Conservation (phyloP, 2,113 vertebrate species). For the Dipodomys stephensi region DNA sequence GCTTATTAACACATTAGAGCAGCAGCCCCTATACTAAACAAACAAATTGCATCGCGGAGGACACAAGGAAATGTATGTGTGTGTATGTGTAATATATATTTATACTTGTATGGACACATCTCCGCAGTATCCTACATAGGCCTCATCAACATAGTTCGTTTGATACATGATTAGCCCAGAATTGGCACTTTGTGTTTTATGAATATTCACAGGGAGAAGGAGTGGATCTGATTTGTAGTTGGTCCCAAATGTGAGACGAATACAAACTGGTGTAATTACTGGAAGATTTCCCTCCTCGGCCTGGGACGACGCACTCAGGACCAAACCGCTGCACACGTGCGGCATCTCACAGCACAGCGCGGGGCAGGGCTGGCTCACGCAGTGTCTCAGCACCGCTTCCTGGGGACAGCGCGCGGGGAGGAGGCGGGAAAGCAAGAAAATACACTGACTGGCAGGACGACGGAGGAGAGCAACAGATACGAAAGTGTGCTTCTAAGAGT, state of each 20-base stretch:
- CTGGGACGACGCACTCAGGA: conserved; percentile 67
- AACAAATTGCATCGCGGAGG: conserved; percentile 82
- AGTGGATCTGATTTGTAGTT: conserved; percentile 82
- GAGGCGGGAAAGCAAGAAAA: conserved; percentile 76
- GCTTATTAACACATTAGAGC: conserved; percentile 83
- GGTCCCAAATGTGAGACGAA: conserved; percentile 84
- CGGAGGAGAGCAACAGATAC: conserved; percentile 62
- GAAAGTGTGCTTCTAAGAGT: conserved; percentile 75
- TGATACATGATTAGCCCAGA: conserved; percentile 81
- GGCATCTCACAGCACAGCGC: conserved; percentile 77
- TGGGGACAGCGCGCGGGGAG: conserved; percentile 71
- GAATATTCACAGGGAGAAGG: conserved; percentile 82
- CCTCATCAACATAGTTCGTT: conserved; percentile 82
- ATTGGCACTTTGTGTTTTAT: conserved; percentile 82
- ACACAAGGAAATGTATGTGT: conserved; percentile 80
- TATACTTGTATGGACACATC: conserved; percentile 79
- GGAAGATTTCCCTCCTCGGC: conserved; percentile 82
- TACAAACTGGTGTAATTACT: conserved; percentile 84
- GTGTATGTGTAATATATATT: conserved; percentile 79
- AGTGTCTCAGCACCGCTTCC: conserved; percentile 84
- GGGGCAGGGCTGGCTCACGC: conserved; percentile 75
- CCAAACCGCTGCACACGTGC: conserved; percentile 76
- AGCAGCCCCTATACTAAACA: conserved; percentile 83
- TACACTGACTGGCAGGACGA: conserved; percentile 77
- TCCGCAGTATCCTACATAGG: conserved; percentile 74